Conservation (phyloP, 2,888 invertebrate genomes). For the Phyllotreta cruciferae region DNA sequence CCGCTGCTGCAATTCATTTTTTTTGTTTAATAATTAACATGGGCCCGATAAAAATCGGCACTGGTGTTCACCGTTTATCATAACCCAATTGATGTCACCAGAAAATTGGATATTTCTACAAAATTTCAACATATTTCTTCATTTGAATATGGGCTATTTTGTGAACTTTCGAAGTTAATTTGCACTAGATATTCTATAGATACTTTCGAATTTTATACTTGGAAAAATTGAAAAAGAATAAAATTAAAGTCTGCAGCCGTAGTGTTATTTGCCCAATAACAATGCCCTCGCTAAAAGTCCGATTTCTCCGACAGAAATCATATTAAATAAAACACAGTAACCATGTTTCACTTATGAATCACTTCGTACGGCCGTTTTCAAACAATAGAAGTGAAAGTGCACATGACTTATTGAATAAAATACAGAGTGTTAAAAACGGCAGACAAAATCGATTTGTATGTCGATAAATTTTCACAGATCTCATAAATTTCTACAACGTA, state of each 20-base stretch:
- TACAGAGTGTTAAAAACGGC: conserved; percentile 2
- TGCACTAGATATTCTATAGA: no score
- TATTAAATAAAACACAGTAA: conserved; percentile 15
- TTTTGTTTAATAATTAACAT: conserved; percentile 1
- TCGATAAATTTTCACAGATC: no score
- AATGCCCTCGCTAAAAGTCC: conserved; percentile 9
- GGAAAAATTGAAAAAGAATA: no score
- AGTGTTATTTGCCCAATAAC: no score
- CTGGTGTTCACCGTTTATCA: conserved; percentile 8
- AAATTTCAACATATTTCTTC: background rate
- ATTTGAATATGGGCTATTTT: no score
- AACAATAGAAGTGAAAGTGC: conserved; percentile 26
- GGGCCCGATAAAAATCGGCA: conserved; percentile 9
- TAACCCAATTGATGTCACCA: background rate
- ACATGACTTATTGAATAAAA: conserved; percentile 11
- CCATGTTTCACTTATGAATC: conserved; percentile 19
- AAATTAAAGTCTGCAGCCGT: no score
- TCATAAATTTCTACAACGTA: no score
- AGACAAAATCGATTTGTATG: no score
- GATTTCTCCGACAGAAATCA: conserved; percentile 17
- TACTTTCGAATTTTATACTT: no score
- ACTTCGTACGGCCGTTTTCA: conserved; percentile 12
- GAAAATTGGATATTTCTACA: background rate
- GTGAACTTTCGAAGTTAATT: no score
- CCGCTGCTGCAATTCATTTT: conserved; percentile 10